Evolutionary conservation across 2,113 vertebrate genomes (phyloP).

Genomic region (Mellivora capensis): DNA sequence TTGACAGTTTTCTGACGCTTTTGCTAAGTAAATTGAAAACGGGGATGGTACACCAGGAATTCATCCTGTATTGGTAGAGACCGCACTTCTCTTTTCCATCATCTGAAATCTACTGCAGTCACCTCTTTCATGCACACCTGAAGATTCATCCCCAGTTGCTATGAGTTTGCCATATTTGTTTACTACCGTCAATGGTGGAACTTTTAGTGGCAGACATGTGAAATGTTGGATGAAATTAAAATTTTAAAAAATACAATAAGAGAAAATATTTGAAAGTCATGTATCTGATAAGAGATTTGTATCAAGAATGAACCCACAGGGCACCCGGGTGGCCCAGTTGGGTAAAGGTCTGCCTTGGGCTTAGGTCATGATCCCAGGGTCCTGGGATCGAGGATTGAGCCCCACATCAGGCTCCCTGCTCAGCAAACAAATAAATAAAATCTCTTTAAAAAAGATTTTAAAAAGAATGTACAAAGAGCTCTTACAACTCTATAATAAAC

Average conservation of each 20-base stretch:
- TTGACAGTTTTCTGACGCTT: conserved; percentile 72
- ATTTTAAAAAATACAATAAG: not conserved
- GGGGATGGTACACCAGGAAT: conserved; percentile 70
- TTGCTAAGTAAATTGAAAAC: conserved; percentile 78
- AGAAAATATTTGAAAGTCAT: not conserved
- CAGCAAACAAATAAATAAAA: not conserved
- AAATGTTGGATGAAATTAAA: conserved; percentile 3
- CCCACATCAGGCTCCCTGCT: no score
- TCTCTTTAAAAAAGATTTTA: not conserved
- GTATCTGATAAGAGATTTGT: not conserved
- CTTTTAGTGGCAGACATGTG: not conserved
- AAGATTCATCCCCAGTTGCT: not conserved
- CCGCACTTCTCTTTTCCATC: conserved; percentile 38
- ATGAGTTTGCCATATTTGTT: not conserved
- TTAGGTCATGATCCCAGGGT: no score
- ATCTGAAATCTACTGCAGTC: conserved; percentile 51
- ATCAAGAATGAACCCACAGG: not conserved
- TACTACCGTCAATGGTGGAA: not conserved
- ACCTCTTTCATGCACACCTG: not conserved
- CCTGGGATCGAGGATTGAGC: no score
- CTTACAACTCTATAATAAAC: not conserved
- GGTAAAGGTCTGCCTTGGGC: not conserved
- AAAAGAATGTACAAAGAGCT: not conserved
- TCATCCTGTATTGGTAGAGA: conserved; percentile 9
- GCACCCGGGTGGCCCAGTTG: not conserved